Base-by-base conservation (phyloP, 2,888 invertebrate genomes). In the Polydesmus complanatus region DNA sequence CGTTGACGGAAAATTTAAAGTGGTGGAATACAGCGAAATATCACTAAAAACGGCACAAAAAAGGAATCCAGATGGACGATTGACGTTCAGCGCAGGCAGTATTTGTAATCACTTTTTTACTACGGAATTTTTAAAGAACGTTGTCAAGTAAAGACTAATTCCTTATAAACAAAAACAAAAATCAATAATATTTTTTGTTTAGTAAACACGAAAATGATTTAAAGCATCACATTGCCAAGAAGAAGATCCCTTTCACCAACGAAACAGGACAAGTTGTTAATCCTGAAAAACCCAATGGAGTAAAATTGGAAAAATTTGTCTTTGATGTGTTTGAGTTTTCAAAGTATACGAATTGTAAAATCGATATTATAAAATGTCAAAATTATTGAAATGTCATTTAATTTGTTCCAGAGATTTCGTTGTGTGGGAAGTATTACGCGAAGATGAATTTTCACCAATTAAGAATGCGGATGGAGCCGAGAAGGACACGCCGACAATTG, bases 21-120 rank as follows among this genome's bases (percentile, higher is more conserved):
- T 81, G 0, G 95, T 97, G 0, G 98, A 99, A 72, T 99, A 99
- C 74, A 95, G 94, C 56, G 98, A 99, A 73, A 85, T 99, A 58
- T 88, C 92, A 0, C 79, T 84, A 48, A 83, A 86, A 68, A 90
- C 93, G 0, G 88, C 96, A 0, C 86, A 90, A 73, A 80, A 85
- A 68, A 77, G 82, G 58, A 86, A 89, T 64, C 64, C 71, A 1
- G 84, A 90, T 66, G 94, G 93, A 0, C 78, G 84, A 57, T 78
- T 98, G 0, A 82, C 88, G 0, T 98, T 94, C 73, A 90, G 84
- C 61, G 93, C 96, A 1, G 98, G 96, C 1, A 97, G 93, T 72
- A 98, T 99, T 65, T 97, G 97, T 74, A 98, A 97, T 73, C 98
- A 99, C 70, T 95, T 92, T 72, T 98, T 98, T 75, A 87, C 88